phyloP scores from a whole-genome alignment of 1,140 invertebrate species.

The Helicorthomorpha holstii region DNA sequence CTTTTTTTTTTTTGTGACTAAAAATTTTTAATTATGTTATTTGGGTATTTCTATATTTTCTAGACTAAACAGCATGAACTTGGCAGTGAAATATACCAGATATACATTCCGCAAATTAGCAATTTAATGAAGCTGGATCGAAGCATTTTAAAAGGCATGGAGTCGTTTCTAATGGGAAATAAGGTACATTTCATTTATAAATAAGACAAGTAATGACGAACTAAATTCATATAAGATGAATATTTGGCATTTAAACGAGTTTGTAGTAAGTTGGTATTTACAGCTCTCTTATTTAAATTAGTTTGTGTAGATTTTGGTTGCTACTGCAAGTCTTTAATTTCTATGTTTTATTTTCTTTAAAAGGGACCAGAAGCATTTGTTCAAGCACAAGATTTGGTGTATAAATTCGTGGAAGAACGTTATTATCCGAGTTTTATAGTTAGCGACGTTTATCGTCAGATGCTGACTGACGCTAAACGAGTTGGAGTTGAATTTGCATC shows the following conservation, averaged over 20 bases:
- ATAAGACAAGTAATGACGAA: neutral
- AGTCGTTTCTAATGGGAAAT: slow-evolving; percentile 66
- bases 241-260: too few relatives aligned
- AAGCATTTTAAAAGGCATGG: slow-evolving; percentile 53
- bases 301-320: too few relatives aligned
- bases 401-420: slow-evolving; percentile 60
- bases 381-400: slow-evolving; percentile 61
- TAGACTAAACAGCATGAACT: slow-evolving; percentile 4
- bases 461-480: slow-evolving; percentile 30
- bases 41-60: neutral
- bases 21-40: neutral
- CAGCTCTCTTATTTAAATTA: slow-evolving; percentile 1
- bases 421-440: slow-evolving; percentile 76
- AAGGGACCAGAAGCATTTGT: slow-evolving; percentile 71
- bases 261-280: slow-evolving; percentile 59
- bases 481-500: slow-evolving; percentile 39
- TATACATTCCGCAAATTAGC: slow-evolving; percentile 11
- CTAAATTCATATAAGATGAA: too few relatives aligned
- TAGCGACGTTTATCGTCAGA: slow-evolving; percentile 63
- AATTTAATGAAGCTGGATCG: slow-evolving; percentile 21
- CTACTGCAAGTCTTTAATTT: too few relatives aligned
- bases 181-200: slow-evolving; percentile 26
- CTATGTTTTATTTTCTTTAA: slow-evolving; percentile 1
- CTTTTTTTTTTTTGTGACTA: neutral
- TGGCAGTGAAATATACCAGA: slow-evolving; percentile 3